These are phyloP conservation scores for Adrianichthys oophorus DNA, from an alignment of 2,797 vertebrate genomes.

Conservation along the genomic window DNA sequence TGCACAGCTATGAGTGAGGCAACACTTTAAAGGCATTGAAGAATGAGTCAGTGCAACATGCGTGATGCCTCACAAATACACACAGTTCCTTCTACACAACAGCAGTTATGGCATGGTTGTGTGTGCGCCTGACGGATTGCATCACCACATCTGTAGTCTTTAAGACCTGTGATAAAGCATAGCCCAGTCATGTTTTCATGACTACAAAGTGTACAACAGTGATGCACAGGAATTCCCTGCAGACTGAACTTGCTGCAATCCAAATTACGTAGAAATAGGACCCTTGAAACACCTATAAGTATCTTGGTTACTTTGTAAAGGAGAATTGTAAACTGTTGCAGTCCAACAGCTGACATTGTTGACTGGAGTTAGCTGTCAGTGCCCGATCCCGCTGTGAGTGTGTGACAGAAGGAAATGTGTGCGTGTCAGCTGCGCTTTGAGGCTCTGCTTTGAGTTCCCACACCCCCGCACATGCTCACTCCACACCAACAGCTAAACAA, in stretches of 20 bases:
- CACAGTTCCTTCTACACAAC: conserved; percentile 24
- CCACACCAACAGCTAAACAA: conserved; percentile 70
- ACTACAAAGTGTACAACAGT: conserved; percentile 3
- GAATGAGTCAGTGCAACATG: conserved; percentile 61
- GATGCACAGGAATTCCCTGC: conserved; percentile 1
- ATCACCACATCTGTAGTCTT: conserved; percentile 47
- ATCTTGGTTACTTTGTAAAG: background rate
- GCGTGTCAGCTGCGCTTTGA: conserved; percentile 63
- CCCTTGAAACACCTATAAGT: background rate
- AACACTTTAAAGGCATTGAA: conserved; percentile 62
- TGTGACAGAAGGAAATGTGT: conserved; percentile 49
- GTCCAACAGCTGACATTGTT: conserved; percentile 59
- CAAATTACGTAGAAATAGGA: background rate
- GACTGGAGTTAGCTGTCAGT: conserved; percentile 53
- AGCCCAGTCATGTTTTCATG: conserved; percentile 11
- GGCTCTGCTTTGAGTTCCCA: conserved; percentile 60
- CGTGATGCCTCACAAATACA: conserved; percentile 22
- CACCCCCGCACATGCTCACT: conserved; percentile 53
- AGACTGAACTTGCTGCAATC: conserved; percentile 1
- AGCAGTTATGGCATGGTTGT: conserved; percentile 47
- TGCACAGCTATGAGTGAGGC: conserved; percentile 63
- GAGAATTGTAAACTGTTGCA: conserved; percentile 1
- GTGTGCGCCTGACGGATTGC: conserved; percentile 45
- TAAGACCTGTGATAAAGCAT: conserved; percentile 52
- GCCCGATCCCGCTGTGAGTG: conserved; percentile 48